These are phyloP conservation scores for Vireo altiloquus DNA, from an alignment of 2,113 vertebrate species.

Conservation along the genomic window DNA sequence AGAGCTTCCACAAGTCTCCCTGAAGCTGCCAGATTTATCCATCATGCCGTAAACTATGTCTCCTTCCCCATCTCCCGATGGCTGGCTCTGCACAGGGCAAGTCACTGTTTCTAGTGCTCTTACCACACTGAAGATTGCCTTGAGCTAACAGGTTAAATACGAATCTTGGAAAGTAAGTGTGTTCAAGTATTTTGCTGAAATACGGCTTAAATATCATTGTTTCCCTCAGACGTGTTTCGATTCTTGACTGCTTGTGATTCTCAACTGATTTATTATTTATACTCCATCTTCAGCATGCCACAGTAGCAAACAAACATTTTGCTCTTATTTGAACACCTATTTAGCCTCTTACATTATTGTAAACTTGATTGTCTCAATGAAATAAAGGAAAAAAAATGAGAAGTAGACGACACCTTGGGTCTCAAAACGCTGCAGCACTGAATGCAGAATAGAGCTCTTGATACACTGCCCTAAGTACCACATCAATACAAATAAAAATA, in stretches of 20 bases:
- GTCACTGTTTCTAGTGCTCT: not conserved
- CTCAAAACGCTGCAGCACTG: not conserved
- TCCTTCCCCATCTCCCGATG: not conserved
- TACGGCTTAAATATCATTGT: not conserved
- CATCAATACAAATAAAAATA: not conserved
- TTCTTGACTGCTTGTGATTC: not conserved
- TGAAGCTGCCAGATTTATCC: not conserved
- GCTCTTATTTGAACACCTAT: not conserved
- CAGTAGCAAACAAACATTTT: not conserved
- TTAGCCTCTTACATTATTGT: not conserved
- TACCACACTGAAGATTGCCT: not conserved
- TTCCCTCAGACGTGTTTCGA: not conserved
- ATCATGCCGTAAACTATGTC: accelerated
- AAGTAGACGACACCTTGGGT: not conserved
- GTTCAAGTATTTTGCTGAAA: not conserved
- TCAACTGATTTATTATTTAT: not conserved
- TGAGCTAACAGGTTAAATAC: not conserved
- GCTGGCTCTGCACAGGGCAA: not conserved
- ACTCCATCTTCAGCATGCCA: not conserved
- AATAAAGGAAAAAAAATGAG: not conserved
- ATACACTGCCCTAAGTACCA: not conserved
- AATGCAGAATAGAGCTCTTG: not conserved
- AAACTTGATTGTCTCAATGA: not conserved
- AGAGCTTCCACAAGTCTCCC: not conserved
- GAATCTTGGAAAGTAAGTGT: not conserved